Evolutionary conservation across 2,113 vertebrate genomes (phyloP).

Genomic region (Colossoma macropomum): DNA sequence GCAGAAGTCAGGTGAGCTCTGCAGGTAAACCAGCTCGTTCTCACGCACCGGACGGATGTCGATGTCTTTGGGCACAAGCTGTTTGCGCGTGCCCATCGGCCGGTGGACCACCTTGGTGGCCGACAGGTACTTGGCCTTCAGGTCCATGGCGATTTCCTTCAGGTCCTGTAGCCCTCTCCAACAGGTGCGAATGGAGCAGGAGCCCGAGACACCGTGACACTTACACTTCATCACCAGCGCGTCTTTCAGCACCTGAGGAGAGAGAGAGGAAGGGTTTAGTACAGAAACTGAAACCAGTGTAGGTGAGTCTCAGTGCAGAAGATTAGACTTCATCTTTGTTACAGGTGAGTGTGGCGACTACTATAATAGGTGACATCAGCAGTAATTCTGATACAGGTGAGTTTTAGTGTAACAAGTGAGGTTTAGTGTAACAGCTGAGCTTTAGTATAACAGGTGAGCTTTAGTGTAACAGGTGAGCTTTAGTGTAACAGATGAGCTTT

Average conservation of each 20-base stretch:
- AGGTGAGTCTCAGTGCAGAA: too few species aligned
- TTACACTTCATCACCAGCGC: slow-evolving; percentile 98
- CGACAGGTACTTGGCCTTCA: slow-evolving; percentile 96
- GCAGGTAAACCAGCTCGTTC: slow-evolving; percentile 95
- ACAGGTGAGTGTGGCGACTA: too few species aligned
- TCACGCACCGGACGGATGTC: slow-evolving; percentile 94
- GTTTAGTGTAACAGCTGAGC: too few species aligned
- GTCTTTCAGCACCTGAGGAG: slow-evolving; percentile 82
- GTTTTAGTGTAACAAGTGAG: too few species aligned
- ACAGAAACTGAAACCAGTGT: too few species aligned
- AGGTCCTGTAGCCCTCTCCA: slow-evolving; percentile 96
- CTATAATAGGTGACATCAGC: too few species aligned
- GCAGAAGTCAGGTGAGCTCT: slow-evolving; percentile 96
- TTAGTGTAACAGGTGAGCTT: too few species aligned
- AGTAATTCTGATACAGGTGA: too few species aligned
- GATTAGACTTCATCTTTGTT: too few species aligned
- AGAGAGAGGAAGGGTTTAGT: neutral
- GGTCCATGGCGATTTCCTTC: slow-evolving; percentile 89
- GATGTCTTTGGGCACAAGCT: slow-evolving; percentile 97
- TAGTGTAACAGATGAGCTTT: too few species aligned
- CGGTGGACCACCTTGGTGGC: slow-evolving; percentile 96
- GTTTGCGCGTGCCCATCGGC: slow-evolving; percentile 94
- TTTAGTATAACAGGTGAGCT: neutral
- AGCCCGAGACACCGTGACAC: slow-evolving; percentile 97
- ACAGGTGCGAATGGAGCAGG: slow-evolving; percentile 97